phyloP scores from a whole-genome alignment of 2,888 invertebrate species.

The Tipula lateralis region DNA sequence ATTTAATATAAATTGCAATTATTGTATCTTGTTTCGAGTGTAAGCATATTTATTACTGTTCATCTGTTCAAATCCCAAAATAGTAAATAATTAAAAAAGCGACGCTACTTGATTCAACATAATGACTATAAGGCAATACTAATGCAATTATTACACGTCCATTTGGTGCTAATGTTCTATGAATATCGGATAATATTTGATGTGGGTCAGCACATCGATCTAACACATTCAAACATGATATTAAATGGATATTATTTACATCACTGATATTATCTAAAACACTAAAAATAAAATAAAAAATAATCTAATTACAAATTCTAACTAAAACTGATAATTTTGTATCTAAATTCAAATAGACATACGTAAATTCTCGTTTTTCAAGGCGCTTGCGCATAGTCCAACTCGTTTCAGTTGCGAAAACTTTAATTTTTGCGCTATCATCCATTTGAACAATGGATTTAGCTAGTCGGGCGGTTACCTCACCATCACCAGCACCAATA shows the following conservation, averaged over 20 bases:
- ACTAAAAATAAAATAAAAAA: conserved; percentile 37
- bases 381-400: conserved; percentile 80
- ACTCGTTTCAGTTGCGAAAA: conserved; percentile 90
- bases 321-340: conserved; percentile 27
- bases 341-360: conserved; percentile 43
- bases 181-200: conserved; percentile 71
- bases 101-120: conserved; percentile 76
- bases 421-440: conserved; percentile 61
- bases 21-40: background rate
- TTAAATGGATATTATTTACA: conserved; percentile 44
- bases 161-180: conserved; percentile 62
- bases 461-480: conserved; percentile 75
- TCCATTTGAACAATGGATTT: conserved; percentile 66
- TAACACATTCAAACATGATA: conserved; percentile 79
- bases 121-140: conserved; percentile 90
- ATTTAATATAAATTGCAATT: background rate
- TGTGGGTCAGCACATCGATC: conserved; percentile 88
- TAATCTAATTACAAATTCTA: background rate
- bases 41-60: background rate
- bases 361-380: conserved; percentile 70
- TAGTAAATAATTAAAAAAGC: background rate
- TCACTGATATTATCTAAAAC: conserved; percentile 45
- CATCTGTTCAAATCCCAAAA: background rate
- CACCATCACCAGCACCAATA: conserved; percentile 94
- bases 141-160: conserved; percentile 81